phyloP scores from a whole-genome alignment of 2,888 invertebrate species.

The Polydrusus cervinus region DNA sequence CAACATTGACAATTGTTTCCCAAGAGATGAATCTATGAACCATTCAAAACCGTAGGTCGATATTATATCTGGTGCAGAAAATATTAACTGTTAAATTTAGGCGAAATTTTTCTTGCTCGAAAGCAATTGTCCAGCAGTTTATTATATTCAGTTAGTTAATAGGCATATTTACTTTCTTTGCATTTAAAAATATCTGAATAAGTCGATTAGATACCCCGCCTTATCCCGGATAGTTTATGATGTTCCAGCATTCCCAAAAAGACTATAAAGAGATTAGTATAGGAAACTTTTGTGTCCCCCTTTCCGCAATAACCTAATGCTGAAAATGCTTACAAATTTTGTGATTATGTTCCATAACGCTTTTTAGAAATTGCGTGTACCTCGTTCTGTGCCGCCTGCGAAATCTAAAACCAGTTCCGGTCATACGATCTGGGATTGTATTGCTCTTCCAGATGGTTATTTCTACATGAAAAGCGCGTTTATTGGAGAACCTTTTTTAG shows the following conservation, averaged over 20 bases:
- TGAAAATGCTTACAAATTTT: slow-evolving; percentile 56
- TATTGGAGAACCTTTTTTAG: background rate
- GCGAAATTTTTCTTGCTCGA: no score
- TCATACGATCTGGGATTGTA: slow-evolving; percentile 17
- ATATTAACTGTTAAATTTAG: no score
- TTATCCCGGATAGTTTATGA: background rate
- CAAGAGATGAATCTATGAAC: no score
- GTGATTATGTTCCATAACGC: slow-evolving; percentile 52
- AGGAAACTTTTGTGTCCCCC: slow-evolving; percentile 46
- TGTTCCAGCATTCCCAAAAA: background rate
- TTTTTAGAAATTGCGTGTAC: slow-evolving; percentile 44
- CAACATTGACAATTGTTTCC: no score
- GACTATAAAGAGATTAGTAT: slow-evolving; percentile 45
- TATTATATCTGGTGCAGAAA: no score
- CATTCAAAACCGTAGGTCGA: no score
- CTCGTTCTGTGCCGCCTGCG: slow-evolving; percentile 31
- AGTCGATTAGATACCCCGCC: no score
- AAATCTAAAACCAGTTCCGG: slow-evolving; percentile 13
- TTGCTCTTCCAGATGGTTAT: slow-evolving; percentile 6
- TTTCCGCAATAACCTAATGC: slow-evolving; percentile 54
- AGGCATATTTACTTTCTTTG: no score
- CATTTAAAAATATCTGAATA: no score
- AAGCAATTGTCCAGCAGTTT: no score
- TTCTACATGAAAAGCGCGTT: slow-evolving; percentile 8
- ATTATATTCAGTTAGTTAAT: no score